A percentile compares a stretch with the other conserved stretches of the same genome.
phyloP scores from a whole-genome alignment of 2,797 vertebrate genomes.

The Cryptoprocta ferox region DNA sequence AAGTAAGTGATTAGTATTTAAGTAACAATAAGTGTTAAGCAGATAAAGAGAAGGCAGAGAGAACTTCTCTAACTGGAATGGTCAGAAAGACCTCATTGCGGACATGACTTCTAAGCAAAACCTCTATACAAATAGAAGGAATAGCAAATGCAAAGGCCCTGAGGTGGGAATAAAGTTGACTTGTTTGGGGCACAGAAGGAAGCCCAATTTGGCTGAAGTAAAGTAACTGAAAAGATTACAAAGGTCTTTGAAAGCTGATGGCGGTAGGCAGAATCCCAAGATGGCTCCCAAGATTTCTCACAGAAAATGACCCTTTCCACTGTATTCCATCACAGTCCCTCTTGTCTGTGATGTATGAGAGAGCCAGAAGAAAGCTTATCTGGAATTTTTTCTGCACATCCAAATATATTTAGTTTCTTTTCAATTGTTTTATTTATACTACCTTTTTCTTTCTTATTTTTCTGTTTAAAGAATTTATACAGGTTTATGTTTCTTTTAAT shows the following conservation, averaged over 20 bases:
- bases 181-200: neutral
- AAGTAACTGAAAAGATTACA: neutral
- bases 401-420: neutral
- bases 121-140: neutral
- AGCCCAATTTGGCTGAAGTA: neutral
- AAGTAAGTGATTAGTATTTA: neutral
- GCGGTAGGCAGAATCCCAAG: neutral
- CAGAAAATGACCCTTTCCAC: neutral
- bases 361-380: neutral
- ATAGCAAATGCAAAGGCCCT: neutral
- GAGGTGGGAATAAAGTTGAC: neutral
- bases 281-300: neutral
- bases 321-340: neutral
- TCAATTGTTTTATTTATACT: neutral
- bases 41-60: neutral
- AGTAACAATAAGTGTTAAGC: neutral
- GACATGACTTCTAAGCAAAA: neutral
- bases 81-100: neutral
- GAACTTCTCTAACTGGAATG: neutral
- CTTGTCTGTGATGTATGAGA: neutral
- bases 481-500: neutral
- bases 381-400: neutral
- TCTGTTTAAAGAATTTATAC: neutral
- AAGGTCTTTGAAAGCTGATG: neutral
- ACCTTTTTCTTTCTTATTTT: neutral